Base-by-base conservation (phyloP, 2,888 invertebrate genomes). In the Auanema sp. region DNA sequence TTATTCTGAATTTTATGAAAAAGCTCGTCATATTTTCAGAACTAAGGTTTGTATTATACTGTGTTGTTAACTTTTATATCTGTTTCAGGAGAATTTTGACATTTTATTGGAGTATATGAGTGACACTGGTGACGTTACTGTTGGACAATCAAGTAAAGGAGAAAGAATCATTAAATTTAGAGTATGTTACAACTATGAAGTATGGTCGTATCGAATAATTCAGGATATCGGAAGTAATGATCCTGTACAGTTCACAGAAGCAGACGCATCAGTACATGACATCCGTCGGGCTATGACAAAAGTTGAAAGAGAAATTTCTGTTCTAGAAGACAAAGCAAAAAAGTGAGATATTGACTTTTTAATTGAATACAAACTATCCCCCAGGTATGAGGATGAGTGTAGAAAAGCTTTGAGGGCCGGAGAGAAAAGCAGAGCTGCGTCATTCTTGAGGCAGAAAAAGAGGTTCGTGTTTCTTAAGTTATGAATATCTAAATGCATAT, bases 91-190 rank as follows among this genome's bases (percentile, higher is more conserved):
- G 49, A 72, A 65, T n/a, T 78, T 77, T 57, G 73, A 77, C n/a
- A 64, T 73, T 21, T 65, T 71, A 1, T 60, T 78, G 21, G 73
- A 76, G 12, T 60, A 72, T 33, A 50, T 78, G n/a, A 51, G 60
- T 0, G 71, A 73, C 42, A 60, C 60, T 25, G 76, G 76, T 5
- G 74, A 75, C 33, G 49, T 77, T 1, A 65, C 75, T 0, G 69
- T 72, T 3, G 80, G 81, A 3, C 55, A 42, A n/a, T 69, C 80
- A 2, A 64, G 64, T 23, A 66, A 63, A 51, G 79, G 79, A 8
- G 80, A 82, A 40, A 75, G 74, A 66, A 68, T 82, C 10, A 57
- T 81, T 42, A 81, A 81, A 58, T 81, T 82, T 57, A 81, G 77
- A 64, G 80, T 76, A 24, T 58, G 16, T 33, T 57, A 11, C 47